Evolutionary conservation across 2,113 vertebrate species (phyloP), one percentile per base, ranked within the genome.

Genomic region (Vicugna pacos): DNA sequence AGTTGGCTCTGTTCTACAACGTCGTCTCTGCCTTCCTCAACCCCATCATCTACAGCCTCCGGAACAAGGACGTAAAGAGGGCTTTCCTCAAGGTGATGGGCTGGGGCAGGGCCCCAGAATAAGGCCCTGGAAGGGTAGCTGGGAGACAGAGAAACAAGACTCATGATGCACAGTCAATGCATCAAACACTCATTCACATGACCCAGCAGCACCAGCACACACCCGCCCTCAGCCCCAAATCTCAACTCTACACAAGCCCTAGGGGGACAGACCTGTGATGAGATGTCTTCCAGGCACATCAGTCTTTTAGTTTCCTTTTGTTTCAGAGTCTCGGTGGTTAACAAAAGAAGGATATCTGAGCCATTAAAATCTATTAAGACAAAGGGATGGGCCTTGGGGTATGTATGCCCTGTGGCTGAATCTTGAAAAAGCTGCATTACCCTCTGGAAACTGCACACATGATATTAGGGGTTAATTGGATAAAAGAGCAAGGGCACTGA

Each of bases 1-100:
- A 96, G 69, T 52, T 98, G 65, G 94, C 97, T 7, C 22, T 98
- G 38, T 93, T 97, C 92, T 42, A 42, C 38, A 42, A 42, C 38
- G 38, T 42, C 38, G 38, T 42, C 38, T 42, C 38, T 42, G 38
- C 97, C 26, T 96, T 97, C 28, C 90, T 98, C 67, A 98, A 98
- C 32, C 97, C 97, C n/a, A 89, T 98, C 28, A 98, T 98, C 64
- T 98, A 97, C 1, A 98, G 97, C 76, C 94, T 97, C n/a, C 14
- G 90, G 52, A 98, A 98, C 58, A 97, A 97, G 42, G 97, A 98
- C 0, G 92, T 98, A 24, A 97, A 98, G 58, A 96, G 73, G 58
- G 97, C 95, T 35, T 95, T 98, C 77, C 11, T 96, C 58, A 97
- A 95, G 79, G 90, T 93, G n/a, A 94, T 38, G 35, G 81, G 94